These are phyloP conservation scores for Phaethornis superciliosus DNA, from an alignment of 2,113 vertebrate species.

Conservation along the genomic window DNA sequence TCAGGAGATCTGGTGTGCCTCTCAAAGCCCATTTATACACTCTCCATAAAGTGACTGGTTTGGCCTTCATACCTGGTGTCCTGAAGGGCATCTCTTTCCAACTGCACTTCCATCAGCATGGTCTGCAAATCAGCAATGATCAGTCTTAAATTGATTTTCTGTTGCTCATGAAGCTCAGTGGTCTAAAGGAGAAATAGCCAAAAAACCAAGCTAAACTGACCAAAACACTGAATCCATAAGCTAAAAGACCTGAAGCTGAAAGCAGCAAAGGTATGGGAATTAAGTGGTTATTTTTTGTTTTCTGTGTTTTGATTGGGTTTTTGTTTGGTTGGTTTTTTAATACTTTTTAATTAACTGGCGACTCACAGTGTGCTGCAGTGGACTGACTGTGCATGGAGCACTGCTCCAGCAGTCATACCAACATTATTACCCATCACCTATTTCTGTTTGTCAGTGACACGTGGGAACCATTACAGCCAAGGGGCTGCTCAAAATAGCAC, in stretches of 20 bases:
- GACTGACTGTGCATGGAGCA: neutral
- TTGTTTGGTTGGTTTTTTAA: neutral
- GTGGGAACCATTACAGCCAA: neutral
- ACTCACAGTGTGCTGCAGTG: neutral
- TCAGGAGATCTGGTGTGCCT: neutral
- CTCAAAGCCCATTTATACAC: neutral
- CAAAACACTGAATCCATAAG: neutral
- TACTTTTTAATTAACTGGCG: neutral
- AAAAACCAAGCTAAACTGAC: neutral
- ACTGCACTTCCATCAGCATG: slow-evolving; percentile 74
- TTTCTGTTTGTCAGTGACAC: neutral
- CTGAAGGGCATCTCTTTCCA: slow-evolving; percentile 72
- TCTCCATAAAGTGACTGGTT: neutral
- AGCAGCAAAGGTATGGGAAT: neutral
- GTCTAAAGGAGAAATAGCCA: slow-evolving; percentile 49
- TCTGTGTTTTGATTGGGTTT: neutral
- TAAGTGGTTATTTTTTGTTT: neutral
- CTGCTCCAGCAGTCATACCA: rapidly evolving
- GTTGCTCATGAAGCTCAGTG: slow-evolving; percentile 66
- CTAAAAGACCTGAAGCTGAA: neutral
- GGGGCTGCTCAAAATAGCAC: neutral
- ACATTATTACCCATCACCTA: neutral
- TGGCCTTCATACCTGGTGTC: slow-evolving; percentile 75
- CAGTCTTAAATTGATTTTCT: slow-evolving; percentile 57
- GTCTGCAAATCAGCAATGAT: slow-evolving; percentile 75